Evolutionary conservation across 2,113 vertebrate genomes (phyloP), one percentile per base, ranked within the genome.

Genomic region (Nannospalax galili): DNA sequence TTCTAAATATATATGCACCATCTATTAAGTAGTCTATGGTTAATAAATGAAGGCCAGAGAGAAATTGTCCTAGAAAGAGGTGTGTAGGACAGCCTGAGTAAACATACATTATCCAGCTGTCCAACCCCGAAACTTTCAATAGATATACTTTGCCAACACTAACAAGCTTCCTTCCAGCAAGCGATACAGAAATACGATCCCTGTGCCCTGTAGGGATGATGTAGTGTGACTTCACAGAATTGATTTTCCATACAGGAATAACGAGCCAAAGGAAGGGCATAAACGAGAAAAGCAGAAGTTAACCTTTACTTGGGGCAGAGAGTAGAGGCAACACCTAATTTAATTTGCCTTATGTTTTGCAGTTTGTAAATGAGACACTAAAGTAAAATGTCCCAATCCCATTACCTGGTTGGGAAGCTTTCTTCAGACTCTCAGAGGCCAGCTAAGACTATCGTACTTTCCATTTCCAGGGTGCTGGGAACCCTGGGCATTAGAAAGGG

Each of bases 1-100:
- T 95, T 96, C 96, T 97, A 94, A 97, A 97, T 98, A 97, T 96
- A 94, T 88, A 90, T 72, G 91, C 91, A 37, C 73, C 84, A 93
- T 96, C 95, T 87, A 81, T 96, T 95, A 94, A 95, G 74, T 91
- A 92, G 92, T 95, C 95, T 67, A 78, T 84, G 75, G 94, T 97
- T 97, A 97, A 96, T 97, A 95, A 96, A 97, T 86, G 93, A 96
- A 95, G 84, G 90, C 93, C 78, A 80, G 81, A 90, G 84, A 93
- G 64, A 93, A 96, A 48, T 52, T 2, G 88, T 88, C 97, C 96
- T 96, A 95, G 93, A 97, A 94, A 94, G 77, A 95, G 87, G 96
- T 90, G 67, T 92, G 91, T 93, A 96, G 96, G 94, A 96, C 91
- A 90, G 20, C 72, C 82, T 52, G 84, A 40, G 89, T 37, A 40